phyloP scores from a whole-genome alignment of 2,888 invertebrate genomes.

The Meliscaeva auricollis region DNA sequence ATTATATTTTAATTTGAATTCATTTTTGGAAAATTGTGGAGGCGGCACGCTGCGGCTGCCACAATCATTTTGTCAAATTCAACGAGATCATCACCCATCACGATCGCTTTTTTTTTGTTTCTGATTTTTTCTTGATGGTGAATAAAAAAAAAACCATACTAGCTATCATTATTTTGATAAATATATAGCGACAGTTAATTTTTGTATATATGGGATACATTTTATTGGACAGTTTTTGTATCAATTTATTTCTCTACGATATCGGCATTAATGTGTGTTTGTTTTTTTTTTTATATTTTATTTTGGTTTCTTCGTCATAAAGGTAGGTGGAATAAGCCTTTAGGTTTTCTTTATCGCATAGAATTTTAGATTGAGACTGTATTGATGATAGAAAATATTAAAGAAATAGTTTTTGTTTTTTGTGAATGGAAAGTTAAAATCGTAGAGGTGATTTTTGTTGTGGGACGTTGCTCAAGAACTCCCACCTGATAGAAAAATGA shows the following conservation, averaged over 20 bases:
- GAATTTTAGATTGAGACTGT: no score
- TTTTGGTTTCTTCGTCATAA: not conserved
- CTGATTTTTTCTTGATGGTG: conserved; percentile 3
- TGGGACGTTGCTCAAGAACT: not conserved
- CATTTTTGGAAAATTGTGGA: conserved; percentile 49
- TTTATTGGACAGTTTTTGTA: conserved; percentile 52
- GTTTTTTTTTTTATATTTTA: not conserved
- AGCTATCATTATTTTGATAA: conserved; percentile 66
- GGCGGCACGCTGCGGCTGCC: conserved; percentile 54
- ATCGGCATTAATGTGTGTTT: not conserved
- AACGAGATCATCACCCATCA: conserved; percentile 39
- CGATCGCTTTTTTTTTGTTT: conserved; percentile 28
- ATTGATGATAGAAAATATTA: not conserved
- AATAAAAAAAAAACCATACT: conserved; percentile 49
- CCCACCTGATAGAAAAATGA: no score
- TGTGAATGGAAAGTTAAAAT: conserved; percentile 10
- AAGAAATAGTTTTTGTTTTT: conserved; percentile 15
- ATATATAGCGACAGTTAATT: conserved; percentile 64
- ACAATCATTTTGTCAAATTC: conserved; percentile 51
- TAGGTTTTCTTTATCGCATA: not conserved
- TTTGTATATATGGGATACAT: conserved; percentile 65
- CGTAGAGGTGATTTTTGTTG: not conserved
- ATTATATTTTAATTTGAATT: conserved; percentile 68
- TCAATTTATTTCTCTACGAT: not conserved
- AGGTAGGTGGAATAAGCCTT: conserved; percentile 26